Evolutionary conservation across 2,113 vertebrate genomes (phyloP), one percentile per base, ranked within the genome.

Genomic region (Butorides virescens): DNA sequence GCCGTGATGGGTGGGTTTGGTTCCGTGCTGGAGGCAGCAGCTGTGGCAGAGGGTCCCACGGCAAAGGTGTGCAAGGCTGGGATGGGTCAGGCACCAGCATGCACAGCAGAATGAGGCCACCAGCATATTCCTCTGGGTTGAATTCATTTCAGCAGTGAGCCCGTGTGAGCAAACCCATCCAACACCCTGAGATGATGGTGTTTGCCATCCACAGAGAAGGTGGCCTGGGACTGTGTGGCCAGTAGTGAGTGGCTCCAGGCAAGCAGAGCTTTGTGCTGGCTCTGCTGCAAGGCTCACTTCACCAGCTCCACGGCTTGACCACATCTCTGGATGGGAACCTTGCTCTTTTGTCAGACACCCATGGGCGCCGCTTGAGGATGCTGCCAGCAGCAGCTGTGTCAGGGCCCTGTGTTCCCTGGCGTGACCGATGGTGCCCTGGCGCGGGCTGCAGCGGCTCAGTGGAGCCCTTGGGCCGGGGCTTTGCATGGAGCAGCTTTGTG

Each of bases 391-490:
- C 34, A 18, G 55, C n/a, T 27, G n/a, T n/a, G 55, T 50, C 52
- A 61, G 68, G 42, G 23, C 9, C 7, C 46, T 20, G 74, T 37
- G 74, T 44, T 66, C 67, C 56, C 39, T 50, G 49, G 11, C 5
- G 7, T n/a, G 73, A 55, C 29, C n/a, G 23, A 2, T 0, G 0
- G 25, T 15, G 65, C 15, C 30, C 21, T n/a, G 37, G 9, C 5
- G 15, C 30, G 27, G 39, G 74, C 32, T 23, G 46, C 10, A 20
- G 70, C 61, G 83, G 50, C 62, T 65, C 56, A 27, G 37, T 10
- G 61, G 26, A 74, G 37, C 15, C 3, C 10, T 21, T 67, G 76
- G 47, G 37, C 34, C 7, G 16, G 74, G 68, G 77, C 47, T 63
- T 72, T 52, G 30, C 30, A 12, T 15, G 65, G 83, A 81, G 34